Evolutionary conservation across 2,113 vertebrate genomes (phyloP).

Genomic region (Nesogale talazaci): DNA sequence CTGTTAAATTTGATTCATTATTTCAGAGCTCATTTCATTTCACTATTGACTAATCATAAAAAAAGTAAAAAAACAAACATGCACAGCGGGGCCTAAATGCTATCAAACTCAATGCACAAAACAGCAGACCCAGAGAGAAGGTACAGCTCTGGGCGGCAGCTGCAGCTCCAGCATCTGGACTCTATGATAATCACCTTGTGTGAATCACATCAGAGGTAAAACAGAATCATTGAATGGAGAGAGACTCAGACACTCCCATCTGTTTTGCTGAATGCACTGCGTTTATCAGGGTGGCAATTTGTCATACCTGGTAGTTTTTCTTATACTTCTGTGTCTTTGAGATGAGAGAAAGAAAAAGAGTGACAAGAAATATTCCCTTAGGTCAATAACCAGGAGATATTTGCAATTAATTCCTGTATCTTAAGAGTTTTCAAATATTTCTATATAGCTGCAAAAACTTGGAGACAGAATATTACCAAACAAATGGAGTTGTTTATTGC

Average conservation of each 20-base stretch:
- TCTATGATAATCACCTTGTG: slow-evolving; percentile 15
- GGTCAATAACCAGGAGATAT: slow-evolving; percentile 9
- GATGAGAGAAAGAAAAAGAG: background rate
- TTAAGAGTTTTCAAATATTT: slow-evolving; percentile 14
- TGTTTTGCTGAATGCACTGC: slow-evolving; percentile 52
- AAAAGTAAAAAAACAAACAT: slow-evolving; percentile 11
- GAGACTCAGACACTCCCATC: slow-evolving; percentile 53
- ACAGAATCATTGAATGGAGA: background rate
- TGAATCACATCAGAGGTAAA: slow-evolving; percentile 18
- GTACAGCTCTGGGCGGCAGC: background rate
- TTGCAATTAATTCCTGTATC: slow-evolving; percentile 30
- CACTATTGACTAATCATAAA: slow-evolving; percentile 63
- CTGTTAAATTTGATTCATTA: slow-evolving; percentile 68
- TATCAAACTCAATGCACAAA: slow-evolving; percentile 53
- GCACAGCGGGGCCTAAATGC: slow-evolving; percentile 40
- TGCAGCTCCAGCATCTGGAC: slow-evolving; percentile 37
- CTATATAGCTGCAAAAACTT: background rate
- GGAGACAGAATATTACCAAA: slow-evolving; percentile 44
- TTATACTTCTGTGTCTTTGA: slow-evolving; percentile 7
- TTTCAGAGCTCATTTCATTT: slow-evolving; percentile 62
- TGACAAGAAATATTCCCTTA: slow-evolving; percentile 26
- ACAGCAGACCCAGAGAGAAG: background rate
- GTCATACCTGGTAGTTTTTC: slow-evolving; percentile 55
- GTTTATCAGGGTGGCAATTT: slow-evolving; percentile 63
- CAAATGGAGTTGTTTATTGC: background rate